Conservation (phyloP, 2,113 vertebrate species). For the Dryoscopus gambensis region DNA sequence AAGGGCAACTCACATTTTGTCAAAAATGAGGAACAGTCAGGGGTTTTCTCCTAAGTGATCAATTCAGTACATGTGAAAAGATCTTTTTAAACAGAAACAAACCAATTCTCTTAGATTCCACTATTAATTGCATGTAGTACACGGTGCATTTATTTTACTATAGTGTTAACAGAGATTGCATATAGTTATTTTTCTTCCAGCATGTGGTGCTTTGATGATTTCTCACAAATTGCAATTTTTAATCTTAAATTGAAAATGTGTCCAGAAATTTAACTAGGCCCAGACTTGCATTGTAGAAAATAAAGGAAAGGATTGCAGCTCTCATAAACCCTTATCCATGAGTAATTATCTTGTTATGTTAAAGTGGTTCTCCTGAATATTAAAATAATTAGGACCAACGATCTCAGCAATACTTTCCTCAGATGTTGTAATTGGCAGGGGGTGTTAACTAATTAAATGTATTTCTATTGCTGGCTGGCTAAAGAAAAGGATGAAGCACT, state of each 20-base stretch:
- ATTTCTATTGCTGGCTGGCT: slow-evolving; percentile 57
- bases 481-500: slow-evolving; percentile 44
- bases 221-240: slow-evolving; percentile 64
- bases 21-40: background rate
- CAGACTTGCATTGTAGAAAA: slow-evolving; percentile 28
- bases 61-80: background rate
- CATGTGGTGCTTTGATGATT: slow-evolving; percentile 53
- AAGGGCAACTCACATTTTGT: background rate
- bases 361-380: slow-evolving; percentile 72
- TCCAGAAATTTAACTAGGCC: slow-evolving; percentile 58
- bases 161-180: slow-evolving; percentile 45
- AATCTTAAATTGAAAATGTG: slow-evolving; percentile 59
- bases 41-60: background rate
- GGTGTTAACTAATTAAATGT: slow-evolving; percentile 72
- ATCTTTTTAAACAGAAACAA: background rate
- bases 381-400: slow-evolving; percentile 73
- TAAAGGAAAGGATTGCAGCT: slow-evolving; percentile 47
- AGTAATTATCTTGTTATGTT: slow-evolving; percentile 69
- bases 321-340: slow-evolving; percentile 50
- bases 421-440: slow-evolving; percentile 67
- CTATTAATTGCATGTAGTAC: slow-evolving; percentile 37
- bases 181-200: slow-evolving; percentile 46
- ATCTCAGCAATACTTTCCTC: slow-evolving; percentile 64
- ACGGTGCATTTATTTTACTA: slow-evolving; percentile 8
- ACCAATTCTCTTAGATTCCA: slow-evolving; percentile 6